Evolutionary conservation across 2,113 vertebrate species (phyloP).

Genomic region (Ammodytes dubius): DNA sequence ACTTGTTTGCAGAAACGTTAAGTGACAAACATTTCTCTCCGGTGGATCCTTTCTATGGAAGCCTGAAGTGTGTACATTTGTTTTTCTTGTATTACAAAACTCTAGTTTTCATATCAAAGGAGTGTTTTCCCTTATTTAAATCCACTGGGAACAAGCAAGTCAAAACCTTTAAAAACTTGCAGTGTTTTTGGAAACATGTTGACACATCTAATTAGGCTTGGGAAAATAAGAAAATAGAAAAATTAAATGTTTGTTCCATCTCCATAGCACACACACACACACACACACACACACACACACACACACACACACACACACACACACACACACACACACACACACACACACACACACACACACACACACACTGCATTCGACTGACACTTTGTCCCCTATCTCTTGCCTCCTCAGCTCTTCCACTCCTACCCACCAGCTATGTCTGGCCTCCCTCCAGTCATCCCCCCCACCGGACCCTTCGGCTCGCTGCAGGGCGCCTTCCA

Average conservation of each 20-base stretch:
- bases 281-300: no score
- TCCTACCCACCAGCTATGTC: slow-evolving; percentile 96
- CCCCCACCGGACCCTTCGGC: slow-evolving; percentile 95
- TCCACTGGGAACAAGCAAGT: slow-evolving; percentile 27
- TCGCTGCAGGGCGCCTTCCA: slow-evolving; percentile 99
- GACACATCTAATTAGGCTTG: slow-evolving; percentile 10
- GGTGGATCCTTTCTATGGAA: slow-evolving; percentile 13
- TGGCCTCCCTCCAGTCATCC: slow-evolving; percentile 96
- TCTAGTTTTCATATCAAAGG: slow-evolving; percentile 63
- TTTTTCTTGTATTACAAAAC: slow-evolving; percentile 61
- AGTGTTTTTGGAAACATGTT: slow-evolving; percentile 31
- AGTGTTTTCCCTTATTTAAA: slow-evolving; percentile 36
- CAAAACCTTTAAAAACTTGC: slow-evolving; percentile 21
- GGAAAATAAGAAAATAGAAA: background rate
- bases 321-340: no score
- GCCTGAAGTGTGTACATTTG: slow-evolving; percentile 50
- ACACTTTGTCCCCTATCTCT: slow-evolving; percentile 33
- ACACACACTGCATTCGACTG: background rate
- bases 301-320: no score
- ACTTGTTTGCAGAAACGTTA: no score
- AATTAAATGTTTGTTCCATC: background rate
- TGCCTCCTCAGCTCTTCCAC: slow-evolving; percentile 93
- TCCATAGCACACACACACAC: background rate
- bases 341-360: no score
- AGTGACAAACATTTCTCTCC: background rate